Evolutionary conservation across 2,113 vertebrate genomes (phyloP).

Genomic region (Planiliza haematocheilus): DNA sequence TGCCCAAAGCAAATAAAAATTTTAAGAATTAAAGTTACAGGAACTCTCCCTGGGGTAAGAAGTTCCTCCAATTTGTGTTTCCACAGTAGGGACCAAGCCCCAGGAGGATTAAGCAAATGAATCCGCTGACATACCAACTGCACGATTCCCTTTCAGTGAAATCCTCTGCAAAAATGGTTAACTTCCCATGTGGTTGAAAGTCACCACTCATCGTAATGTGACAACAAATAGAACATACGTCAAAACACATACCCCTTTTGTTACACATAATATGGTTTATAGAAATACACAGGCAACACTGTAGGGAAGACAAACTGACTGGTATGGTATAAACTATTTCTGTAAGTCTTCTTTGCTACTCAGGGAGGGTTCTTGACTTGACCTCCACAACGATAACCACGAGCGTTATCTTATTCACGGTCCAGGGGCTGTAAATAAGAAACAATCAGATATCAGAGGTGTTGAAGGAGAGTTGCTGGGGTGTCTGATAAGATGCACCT

Average conservation of each 20-base stretch:
- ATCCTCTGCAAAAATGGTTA: background rate
- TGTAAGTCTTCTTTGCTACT: background rate
- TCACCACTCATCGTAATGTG: background rate
- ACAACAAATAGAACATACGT: background rate
- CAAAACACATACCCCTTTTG: constrained; percentile 2
- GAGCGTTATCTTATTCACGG: background rate
- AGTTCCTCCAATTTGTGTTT: too few relatives aligned
- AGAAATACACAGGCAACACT: background rate
- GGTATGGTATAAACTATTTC: background rate
- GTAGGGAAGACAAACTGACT: rapidly evolving
- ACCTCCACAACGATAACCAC: rapidly evolving
- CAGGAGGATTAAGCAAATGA: constrained; percentile 14
- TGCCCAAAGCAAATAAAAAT: too few relatives aligned
- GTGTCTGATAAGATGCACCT: constrained; percentile 17
- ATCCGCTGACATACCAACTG: constrained; percentile 1
- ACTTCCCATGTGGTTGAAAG: background rate
- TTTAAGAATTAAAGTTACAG: too few relatives aligned
- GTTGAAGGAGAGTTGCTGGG: constrained; percentile 4
- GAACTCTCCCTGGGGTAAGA: too few relatives aligned
- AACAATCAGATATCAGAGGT: constrained; percentile 44
- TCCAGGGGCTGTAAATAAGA: constrained; percentile 35
- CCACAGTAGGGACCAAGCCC: background rate
- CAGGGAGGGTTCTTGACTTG: background rate
- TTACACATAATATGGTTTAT: background rate
- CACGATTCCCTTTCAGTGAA: background rate